Evolutionary conservation across 2,113 vertebrate genomes (phyloP), one percentile per base, ranked within the genome.

Genomic region (Toxostoma redivivum): DNA sequence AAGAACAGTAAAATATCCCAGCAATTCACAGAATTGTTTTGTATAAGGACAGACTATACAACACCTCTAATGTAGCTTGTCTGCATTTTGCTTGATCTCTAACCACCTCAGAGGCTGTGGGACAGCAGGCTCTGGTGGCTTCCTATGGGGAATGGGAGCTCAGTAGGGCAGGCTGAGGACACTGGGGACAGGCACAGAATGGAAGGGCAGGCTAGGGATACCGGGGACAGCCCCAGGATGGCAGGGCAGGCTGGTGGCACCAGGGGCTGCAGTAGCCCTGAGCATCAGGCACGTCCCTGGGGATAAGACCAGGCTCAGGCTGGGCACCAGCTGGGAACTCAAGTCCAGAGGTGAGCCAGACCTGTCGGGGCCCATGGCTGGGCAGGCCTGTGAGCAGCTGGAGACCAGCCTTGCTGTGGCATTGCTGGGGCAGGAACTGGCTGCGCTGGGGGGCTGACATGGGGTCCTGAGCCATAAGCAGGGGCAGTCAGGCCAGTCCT

Each of bases 231-330:
- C 14, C 30, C 37, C 30, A 14, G 60, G 18, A 23, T 13, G 7
- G 56, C 50, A 48, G 74, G 4, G 15, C 31, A 82, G 45, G 28
- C 42, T 40, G 65, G 11, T 4, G 48, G 7, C 57, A 73, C 15
- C 4, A 0, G 20, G 16, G 15, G 10, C 70, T 69, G 44, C 35
- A n/a, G 35, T 22, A 40, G 35, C 20, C 19, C 7, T 0, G 7
- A 57, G 11, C 48, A 66, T 13, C 0, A 0, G 38, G 5, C 24
- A 27, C 1, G 0, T 11, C 11, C 50, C 40, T 40, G 56, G n/a
- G 24, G 15, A 37, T 10, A 22, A 62, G 31, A 25, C 1, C 0
- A 0, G 8, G 58, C 44, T 7, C 1, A 80, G 37, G 42, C 9
- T 0, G 0, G 35, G 19, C 11, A 44, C 35, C 35, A 56, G 58